phyloP scores from a whole-genome alignment of 2,113 vertebrate genomes.

The Zapus hudsonius region DNA sequence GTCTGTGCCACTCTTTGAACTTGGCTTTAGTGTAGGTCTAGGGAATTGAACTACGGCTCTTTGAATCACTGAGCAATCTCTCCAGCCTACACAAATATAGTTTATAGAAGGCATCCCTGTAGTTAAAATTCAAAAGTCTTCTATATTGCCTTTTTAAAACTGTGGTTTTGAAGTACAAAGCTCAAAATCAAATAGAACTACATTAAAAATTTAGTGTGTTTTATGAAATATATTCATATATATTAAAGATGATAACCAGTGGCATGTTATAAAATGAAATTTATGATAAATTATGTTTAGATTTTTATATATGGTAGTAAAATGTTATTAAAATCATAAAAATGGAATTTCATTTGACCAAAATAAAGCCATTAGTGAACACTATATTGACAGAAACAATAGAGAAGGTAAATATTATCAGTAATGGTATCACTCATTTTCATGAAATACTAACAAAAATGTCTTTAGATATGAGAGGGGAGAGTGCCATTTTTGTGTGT shows the following conservation, averaged over 20 bases:
- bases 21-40: no score
- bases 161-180: not conserved
- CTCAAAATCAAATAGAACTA: not conserved
- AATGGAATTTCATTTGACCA: not conserved
- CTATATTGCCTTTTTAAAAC: not conserved
- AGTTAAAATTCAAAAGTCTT: not conserved
- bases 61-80: no score
- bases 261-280: not conserved
- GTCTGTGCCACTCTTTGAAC: no score
- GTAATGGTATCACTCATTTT: not conserved
- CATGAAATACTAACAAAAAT: not conserved
- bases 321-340: not conserved
- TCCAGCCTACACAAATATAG: not conserved
- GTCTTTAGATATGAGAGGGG: no score
- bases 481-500: not conserved
- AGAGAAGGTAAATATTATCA: not conserved
- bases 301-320: not conserved
- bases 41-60: no score
- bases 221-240: not conserved
- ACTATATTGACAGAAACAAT: not conserved
- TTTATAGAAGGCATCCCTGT: rapidly evolving
- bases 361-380: not conserved
- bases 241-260: not conserved
- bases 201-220: not conserved
- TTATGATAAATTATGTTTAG: no score